A percentile compares a stretch with the other conserved stretches of the same genome.
Evolutionary conservation across 2,888 invertebrate genomes (phyloP).

Genomic region (Cephus pulcher): DNA sequence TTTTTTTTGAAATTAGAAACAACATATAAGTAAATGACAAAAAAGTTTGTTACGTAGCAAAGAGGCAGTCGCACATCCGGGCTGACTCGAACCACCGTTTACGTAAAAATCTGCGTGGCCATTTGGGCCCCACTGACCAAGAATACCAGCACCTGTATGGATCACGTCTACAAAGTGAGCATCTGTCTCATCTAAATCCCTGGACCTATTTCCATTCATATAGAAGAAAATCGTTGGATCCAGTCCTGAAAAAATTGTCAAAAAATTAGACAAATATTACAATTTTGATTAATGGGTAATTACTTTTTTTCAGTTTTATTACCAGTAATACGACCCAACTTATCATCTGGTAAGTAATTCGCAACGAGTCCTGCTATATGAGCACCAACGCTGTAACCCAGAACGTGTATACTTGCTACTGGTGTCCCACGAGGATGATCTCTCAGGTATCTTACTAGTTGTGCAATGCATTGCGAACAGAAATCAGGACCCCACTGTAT

Average conservation of each 20-base stretch:
- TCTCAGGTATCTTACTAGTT: constrained; percentile 81
- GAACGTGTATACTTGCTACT: constrained; percentile 82
- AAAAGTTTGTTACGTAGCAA: constrained; percentile 76
- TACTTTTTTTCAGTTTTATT: constrained; percentile 25
- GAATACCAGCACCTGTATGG: constrained; percentile 88
- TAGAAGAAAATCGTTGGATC: constrained; percentile 89
- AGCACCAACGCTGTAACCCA: constrained; percentile 89
- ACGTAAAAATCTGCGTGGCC: constrained; percentile 92
- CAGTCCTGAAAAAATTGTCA: constrained; percentile 70
- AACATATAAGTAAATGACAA: constrained; percentile 6
- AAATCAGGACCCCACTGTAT: constrained; percentile 69
- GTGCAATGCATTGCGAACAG: constrained; percentile 79
- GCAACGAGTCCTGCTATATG: constrained; percentile 87
- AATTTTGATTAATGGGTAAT: neutral
- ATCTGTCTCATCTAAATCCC: constrained; percentile 83
- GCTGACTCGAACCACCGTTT: constrained; percentile 89
- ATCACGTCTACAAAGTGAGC: constrained; percentile 86
- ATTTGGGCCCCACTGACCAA: constrained; percentile 90
- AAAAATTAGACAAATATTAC: neutral
- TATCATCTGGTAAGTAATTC: constrained; percentile 81
- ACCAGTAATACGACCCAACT: constrained; percentile 87
- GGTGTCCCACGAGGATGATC: constrained; percentile 81
- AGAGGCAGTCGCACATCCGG: constrained; percentile 85
- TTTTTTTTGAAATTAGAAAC: neutral
- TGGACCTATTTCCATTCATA: constrained; percentile 83